Base-by-base conservation (phyloP, 2,888 invertebrate genomes). In the Bibio marci region DNA sequence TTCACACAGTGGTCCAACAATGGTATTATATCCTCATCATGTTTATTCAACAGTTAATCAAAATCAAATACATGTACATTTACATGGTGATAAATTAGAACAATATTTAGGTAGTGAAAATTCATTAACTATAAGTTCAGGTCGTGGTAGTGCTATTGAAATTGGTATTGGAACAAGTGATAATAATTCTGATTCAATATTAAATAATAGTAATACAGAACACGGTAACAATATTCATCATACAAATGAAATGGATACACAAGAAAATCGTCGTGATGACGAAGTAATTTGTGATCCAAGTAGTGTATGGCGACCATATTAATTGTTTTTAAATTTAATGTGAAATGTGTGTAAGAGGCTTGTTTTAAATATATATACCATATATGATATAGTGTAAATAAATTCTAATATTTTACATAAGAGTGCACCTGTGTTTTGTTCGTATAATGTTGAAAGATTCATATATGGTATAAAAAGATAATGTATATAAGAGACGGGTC, bases 1-100 rank as follows among this genome's bases (percentile, higher is more conserved):
- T 10, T 52, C 54, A 5, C 59, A 58, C 22, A 50, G 76, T 0
- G 64, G 64, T 39, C 63, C 71, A 2, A 70, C 77, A 3, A 70
- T 75, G 41, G 77, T 83, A 73, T 74, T 85, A 15, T 69, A 83
- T 1, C 75, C 72, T 51, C 83, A 83, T 1, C 80, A 81, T 51
- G 64, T 83, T 1, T 80, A 82, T 57, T 82, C 83, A 31, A 83
- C 83, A 18, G 82, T 85, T 39, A 85, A 85, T 56, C 83, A 85
- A 59, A 85, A 83, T 58, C 82, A 85, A 65, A 83, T 85, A 44
- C 85, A 86, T 54, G 68, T 85, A 17, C 85, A 85, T 51, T 58
- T 80, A 22, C 83, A 85, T 57, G 8, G 5, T 4, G 76, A 77
- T 38, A 76, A 76, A 55, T 49, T 73, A 46, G 77, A 77, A 47